Percentiles rank a stretch among this genome's conserved stretches.
Conservation (phyloP, 2,797 vertebrate species). For the Enteromius mattozi region DNA sequence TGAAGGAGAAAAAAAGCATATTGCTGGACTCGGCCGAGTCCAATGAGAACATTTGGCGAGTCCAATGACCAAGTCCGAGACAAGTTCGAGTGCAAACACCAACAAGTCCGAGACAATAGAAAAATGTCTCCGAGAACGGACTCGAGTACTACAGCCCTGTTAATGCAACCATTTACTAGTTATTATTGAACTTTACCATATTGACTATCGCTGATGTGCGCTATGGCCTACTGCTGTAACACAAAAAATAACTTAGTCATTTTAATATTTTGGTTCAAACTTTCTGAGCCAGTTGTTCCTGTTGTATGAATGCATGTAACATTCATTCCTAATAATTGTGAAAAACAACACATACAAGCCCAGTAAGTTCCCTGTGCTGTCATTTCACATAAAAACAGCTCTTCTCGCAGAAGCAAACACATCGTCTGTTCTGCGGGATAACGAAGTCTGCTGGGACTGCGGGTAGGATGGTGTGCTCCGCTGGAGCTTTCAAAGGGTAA, state of each 20-base stretch:
- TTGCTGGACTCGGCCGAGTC: too few relatives aligned
- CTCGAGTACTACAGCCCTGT: too few relatives aligned
- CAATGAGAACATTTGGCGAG: too few relatives aligned
- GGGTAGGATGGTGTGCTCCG: constrained; percentile 49
- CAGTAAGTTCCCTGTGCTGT: constrained; percentile 12
- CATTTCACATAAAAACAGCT: constrained; percentile 27
- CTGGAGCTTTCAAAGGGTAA: constrained; percentile 53
- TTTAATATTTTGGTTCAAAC: background rate
- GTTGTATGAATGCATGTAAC: background rate
- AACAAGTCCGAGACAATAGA: too few relatives aligned
- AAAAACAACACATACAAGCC: constrained; percentile 20
- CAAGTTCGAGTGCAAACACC: too few relatives aligned
- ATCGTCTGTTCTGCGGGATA: constrained; percentile 43
- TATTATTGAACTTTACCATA: background rate
- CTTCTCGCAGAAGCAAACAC: constrained; percentile 29
- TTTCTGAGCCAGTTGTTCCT: background rate
- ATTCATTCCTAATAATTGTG: constrained; percentile 17
- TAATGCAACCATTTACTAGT: background rate
- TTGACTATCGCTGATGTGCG: background rate
- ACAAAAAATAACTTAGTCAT: background rate
- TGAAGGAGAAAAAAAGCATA: too few relatives aligned
- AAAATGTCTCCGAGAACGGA: too few relatives aligned
- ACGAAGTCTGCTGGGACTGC: constrained; percentile 45
- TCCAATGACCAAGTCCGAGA: too few relatives aligned
- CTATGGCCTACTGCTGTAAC: background rate